Conservation (phyloP, 2,888 invertebrate genomes). For the Hemaris fuciformis region DNA sequence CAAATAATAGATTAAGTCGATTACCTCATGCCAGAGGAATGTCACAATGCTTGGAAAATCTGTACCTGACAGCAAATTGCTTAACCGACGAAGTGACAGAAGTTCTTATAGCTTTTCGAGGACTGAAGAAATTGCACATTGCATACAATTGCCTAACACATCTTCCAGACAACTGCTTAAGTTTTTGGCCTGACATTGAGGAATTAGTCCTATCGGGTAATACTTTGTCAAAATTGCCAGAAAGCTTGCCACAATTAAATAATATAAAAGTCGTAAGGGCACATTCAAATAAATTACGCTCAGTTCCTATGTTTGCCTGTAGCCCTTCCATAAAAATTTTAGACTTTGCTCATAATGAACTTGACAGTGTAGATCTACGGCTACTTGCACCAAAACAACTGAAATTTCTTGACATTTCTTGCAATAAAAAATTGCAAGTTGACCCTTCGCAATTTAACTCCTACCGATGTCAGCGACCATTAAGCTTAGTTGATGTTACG, state of each 20-base stretch:
- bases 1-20: constrained; percentile 88
- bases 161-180: constrained; percentile 87
- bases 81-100: constrained; percentile 86
- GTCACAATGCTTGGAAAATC: constrained; percentile 84
- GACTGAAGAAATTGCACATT: constrained; percentile 86
- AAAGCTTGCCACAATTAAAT: constrained; percentile 86
- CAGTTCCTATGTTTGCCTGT: constrained; percentile 89
- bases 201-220: constrained; percentile 92
- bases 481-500: constrained; percentile 92
- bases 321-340: constrained; percentile 88
- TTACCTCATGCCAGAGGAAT: constrained; percentile 84
- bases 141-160: constrained; percentile 89
- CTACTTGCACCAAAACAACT: constrained; percentile 90
- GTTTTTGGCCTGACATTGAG: constrained; percentile 89
- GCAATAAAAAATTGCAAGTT: constrained; percentile 90
- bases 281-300: constrained; percentile 90
- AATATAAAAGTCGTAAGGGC: constrained; percentile 88
- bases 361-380: constrained; percentile 89
- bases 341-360: constrained; percentile 92
- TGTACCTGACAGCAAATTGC: constrained; percentile 89
- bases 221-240: constrained; percentile 87
- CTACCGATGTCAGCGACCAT: constrained; percentile 89
- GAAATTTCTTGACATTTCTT: constrained; percentile 92
- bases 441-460: constrained; percentile 91
- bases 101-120: constrained; percentile 83